Base-by-base conservation (phyloP, 1,140 invertebrate species). In the Caenorhabditis brenneri region DNA sequence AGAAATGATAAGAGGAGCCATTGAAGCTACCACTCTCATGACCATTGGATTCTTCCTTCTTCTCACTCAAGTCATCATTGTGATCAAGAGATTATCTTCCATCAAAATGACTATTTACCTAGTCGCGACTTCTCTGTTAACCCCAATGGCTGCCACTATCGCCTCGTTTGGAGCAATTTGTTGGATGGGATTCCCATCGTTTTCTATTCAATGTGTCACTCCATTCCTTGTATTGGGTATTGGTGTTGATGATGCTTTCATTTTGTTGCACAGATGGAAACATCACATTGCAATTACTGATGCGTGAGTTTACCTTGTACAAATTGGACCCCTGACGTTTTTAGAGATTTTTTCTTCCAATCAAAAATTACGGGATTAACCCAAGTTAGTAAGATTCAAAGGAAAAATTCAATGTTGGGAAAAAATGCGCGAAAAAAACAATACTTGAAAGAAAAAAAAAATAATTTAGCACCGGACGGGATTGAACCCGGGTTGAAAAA, bases 151-250 rank as follows among this genome's bases (percentile, higher is more conserved):
- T 19, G 86, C 87, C 12, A 84, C 83, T 12, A 55, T 86, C 42
- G 88, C 90, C 19, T 87, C 89, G 24, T 91, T 90, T 51, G 89
- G 89, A 15, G 39, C 89, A 15, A 79, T 86, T 46, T 89, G 89
- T 36, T 91, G 89, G 88, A 31, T 91, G 16, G 90, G 88, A 27
- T 85, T 82, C 84, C 69, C 83, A 31, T 87, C 86, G 22, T 90
- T 90, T 79, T 88, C 89, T 19, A 90, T 90, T 33, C 91, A 91
- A 87, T 90, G 89, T 82, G 89, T 90, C 12, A 86, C 87, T 12
- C 89, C 89, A 0, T 90, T 90, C 65, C 48, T 90, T 19, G 88
- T 88, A 24, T 74, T 86, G n/a, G 88, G 88, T 46, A 87, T 89
- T 33, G 86, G 86, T 36, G 88, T 89, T 27, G 89, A 90, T 81